Evolutionary conservation across 2,888 invertebrate species (phyloP), one percentile per base, ranked within the genome.

Genomic region (Rapana venosa): DNA sequence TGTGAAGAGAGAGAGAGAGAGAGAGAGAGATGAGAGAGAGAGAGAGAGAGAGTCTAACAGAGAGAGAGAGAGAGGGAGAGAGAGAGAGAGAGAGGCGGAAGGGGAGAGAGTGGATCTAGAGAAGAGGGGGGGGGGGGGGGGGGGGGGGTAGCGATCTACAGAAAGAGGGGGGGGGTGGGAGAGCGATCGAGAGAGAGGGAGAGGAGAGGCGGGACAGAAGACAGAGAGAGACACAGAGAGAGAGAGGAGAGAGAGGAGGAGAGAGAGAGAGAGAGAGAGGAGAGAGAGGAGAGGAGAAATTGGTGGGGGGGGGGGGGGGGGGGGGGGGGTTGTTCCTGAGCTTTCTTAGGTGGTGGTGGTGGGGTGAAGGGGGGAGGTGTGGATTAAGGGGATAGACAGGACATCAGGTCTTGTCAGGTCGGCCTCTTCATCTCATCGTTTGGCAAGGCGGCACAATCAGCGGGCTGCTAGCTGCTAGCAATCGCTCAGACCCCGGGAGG

Each of bases 381-480:
- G 91, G 90, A 91, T 91, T 91, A 91, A 85, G 35, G 20, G 35
- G 83, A 88, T 79, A 70, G 90, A 30, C 30, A n/a, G 30, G 81
- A 47, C 22, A 47, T 1, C 91, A 89, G n/a, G 86, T 77, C 66
- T 87, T 90, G 91, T 90, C 89, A 89, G 90, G 47, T 61, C 13
- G 32, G 30, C 87, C 20, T 66, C 86, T 89, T 90, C 86, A 70
- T 90, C 77, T 89, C 90, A 88, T 91, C 89, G 90, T 91, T 90
- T 30, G 87, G 90, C 90, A 89, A 88, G 84, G 84, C 66, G 32
- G 89, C 11, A 47, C 47, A 47, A 47, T 2, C 77, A 20, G 85
- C 61, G 77, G 84, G 87, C 90, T 86, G 87, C 66, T 17, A 88
- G 87, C 66, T 17, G n/a, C 56, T 20, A 22, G 88, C 47, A 89